Conservation (phyloP, 2,797 vertebrate genomes). For the Crax fasciolata region DNA sequence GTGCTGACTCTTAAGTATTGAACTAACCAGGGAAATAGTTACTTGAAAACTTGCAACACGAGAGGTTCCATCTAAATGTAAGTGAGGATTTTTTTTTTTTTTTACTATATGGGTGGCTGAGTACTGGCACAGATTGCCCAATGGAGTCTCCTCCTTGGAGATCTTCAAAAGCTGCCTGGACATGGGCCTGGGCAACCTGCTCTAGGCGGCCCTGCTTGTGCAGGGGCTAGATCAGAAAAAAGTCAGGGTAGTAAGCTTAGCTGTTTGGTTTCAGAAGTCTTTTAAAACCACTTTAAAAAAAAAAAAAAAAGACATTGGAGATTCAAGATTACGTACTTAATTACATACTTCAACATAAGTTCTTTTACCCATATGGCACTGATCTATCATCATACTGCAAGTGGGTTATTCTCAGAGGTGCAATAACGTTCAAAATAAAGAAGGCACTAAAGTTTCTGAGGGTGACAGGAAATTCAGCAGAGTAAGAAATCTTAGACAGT, state of each 20-base stretch:
- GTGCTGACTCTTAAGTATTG: background rate
- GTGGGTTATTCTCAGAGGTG: background rate
- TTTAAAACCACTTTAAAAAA: background rate
- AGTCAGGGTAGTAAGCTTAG: background rate
- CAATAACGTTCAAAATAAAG: background rate
- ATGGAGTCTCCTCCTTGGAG: background rate
- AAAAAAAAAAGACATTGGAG: background rate
- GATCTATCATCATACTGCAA: slow-evolving; percentile 18
- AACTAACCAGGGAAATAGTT: background rate
- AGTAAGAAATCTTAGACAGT: slow-evolving; percentile 62
- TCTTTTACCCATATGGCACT: slow-evolving; percentile 15
- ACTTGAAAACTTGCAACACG: background rate
- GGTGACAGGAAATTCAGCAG: slow-evolving; percentile 50
- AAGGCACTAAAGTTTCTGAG: slow-evolving; percentile 42
- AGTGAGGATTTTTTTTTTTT: background rate
- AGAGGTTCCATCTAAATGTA: background rate
- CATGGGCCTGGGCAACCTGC: background rate
- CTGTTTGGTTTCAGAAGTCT: background rate
- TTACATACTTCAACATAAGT: background rate
- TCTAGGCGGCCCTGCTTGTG: background rate
- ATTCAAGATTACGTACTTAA: background rate
- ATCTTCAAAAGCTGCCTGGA: background rate
- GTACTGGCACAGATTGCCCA: background rate
- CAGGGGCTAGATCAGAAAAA: background rate
- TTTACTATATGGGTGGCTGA: background rate